Evolutionary conservation across 1,140 invertebrate genomes (phyloP).

Genomic region (Rhagoletis pomonella): DNA sequence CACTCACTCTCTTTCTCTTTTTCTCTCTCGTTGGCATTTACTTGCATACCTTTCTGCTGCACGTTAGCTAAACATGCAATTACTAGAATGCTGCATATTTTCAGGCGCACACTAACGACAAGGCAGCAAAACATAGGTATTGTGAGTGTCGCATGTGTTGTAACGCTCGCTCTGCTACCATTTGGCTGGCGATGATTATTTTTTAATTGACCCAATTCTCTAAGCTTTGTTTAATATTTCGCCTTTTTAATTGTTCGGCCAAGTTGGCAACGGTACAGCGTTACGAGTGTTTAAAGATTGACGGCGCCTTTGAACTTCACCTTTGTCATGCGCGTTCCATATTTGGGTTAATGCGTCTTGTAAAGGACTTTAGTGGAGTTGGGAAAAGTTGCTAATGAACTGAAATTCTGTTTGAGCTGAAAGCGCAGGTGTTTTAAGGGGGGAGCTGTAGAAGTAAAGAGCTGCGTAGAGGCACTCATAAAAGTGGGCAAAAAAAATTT

Average conservation of each 20-base stretch:
- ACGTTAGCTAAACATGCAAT: not conserved
- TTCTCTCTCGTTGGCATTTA: not conserved
- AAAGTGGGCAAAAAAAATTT: not conserved
- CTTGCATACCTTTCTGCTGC: not conserved
- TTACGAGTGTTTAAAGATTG: not conserved
- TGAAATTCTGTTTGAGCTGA: not conserved
- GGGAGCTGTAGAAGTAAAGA: too few species aligned
- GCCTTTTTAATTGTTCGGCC: not conserved
- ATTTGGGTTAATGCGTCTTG: not conserved
- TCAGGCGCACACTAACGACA: not conserved
- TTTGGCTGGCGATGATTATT: not conserved
- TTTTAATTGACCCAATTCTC: slow-evolving; percentile 42
- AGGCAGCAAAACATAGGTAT: not conserved
- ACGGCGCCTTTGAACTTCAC: not conserved
- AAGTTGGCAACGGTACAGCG: not conserved
- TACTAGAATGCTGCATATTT: not conserved
- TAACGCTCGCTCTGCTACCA: not conserved
- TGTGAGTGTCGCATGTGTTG: not conserved
- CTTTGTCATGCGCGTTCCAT: not conserved
- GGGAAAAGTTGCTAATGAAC: not conserved
- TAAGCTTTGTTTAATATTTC: not conserved
- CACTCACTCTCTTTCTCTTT: too few species aligned
- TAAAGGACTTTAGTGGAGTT: not conserved
- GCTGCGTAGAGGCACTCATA: too few species aligned
- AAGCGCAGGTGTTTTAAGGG: not conserved